These are phyloP conservation scores for Drosophila watanabei DNA, from an alignment of 1,140 invertebrate species.

Conservation along the genomic window DNA sequence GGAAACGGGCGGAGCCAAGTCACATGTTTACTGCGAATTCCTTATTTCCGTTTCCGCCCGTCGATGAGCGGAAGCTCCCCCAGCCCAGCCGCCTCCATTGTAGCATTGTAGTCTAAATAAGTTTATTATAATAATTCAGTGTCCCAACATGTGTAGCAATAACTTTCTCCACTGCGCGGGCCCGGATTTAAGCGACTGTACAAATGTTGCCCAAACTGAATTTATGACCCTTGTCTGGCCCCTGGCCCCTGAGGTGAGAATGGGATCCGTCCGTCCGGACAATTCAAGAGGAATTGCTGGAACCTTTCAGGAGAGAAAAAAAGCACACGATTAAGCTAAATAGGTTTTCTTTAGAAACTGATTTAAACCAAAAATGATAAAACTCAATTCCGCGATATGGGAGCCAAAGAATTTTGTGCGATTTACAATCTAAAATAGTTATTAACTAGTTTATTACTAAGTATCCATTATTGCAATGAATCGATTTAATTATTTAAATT, in stretches of 20 bases:
- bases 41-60: slow-evolving; percentile 68
- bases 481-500: neutral
- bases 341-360: no score
- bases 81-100: slow-evolving; percentile 22
- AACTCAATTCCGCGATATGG: neutral
- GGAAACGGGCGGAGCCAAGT: slow-evolving; percentile 18
- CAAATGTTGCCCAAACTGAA: slow-evolving; percentile 16
- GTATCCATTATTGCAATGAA: no score
- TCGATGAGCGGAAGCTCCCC: slow-evolving; percentile 30
- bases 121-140: slow-evolving; percentile 84
- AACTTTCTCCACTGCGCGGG: slow-evolving; percentile 32
- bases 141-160: slow-evolving; percentile 73
- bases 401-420: no score
- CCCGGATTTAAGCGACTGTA: slow-evolving; percentile 12
- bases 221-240: slow-evolving; percentile 22
- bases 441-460: no score
- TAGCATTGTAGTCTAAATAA: slow-evolving; percentile 53
- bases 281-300: neutral
- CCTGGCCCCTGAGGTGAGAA: slow-evolving; percentile 1
- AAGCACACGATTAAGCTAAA: neutral
- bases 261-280: neutral
- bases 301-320: neutral
- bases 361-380: neutral
- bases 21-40: slow-evolving; percentile 58
- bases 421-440: no score